Percentiles rank a stretch among this genome's conserved stretches.
Conservation (phyloP, 2,888 invertebrate genomes). For the Agrypnus murinus region DNA sequence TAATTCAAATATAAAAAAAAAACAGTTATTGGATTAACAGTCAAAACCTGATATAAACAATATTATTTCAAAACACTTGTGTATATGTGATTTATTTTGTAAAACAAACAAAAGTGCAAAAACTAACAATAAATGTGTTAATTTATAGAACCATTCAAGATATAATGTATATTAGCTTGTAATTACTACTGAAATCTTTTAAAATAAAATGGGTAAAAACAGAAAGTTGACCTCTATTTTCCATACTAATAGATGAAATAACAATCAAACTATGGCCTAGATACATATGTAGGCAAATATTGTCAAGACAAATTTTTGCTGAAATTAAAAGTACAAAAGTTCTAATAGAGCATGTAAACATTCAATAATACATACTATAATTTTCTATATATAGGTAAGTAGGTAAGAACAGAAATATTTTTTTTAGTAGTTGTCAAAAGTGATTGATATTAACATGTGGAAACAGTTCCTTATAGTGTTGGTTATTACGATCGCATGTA, state of each 20-base stretch:
- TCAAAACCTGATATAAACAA: too few relatives aligned
- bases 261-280: constrained; percentile 12
- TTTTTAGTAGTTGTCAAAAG: neutral
- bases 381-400: neutral
- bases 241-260: constrained; percentile 11
- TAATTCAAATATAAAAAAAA: too few relatives aligned
- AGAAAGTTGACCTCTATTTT: constrained; percentile 25
- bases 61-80: too few relatives aligned
- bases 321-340: constrained; percentile 18
- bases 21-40: too few relatives aligned
- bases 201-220: too few relatives aligned
- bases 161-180: too few relatives aligned
- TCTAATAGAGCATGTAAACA: constrained; percentile 16
- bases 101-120: too few relatives aligned
- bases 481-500: constrained; percentile 17
- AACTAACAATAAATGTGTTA: too few relatives aligned
- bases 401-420: neutral
- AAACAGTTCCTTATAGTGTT: constrained; percentile 24
- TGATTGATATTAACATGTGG: constrained; percentile 9
- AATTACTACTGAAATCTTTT: too few relatives aligned
- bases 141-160: too few relatives aligned
- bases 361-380: neutral
- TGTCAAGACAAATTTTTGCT: neutral
- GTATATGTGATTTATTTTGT: too few relatives aligned
- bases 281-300: neutral